phyloP scores from a whole-genome alignment of 2,888 invertebrate species.

The Glyphotaelius pellucidus region DNA sequence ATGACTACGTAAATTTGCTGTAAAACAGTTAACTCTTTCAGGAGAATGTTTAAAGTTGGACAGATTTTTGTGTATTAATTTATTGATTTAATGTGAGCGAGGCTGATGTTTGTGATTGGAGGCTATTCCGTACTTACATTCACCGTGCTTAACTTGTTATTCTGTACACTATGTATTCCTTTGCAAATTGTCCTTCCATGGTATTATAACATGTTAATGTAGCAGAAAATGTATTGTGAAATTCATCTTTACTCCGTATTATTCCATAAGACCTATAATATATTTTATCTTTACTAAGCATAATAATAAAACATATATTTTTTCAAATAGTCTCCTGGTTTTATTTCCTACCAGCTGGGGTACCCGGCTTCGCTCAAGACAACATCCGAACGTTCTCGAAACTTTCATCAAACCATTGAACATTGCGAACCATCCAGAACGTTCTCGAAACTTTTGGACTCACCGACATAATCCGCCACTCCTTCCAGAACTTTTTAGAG shows the following conservation, averaged over 20 bases:
- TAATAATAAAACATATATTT: slow-evolving; percentile 39
- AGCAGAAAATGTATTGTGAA: slow-evolving; percentile 24
- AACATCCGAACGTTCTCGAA: too few species aligned
- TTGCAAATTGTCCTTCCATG: background rate
- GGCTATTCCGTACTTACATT: background rate
- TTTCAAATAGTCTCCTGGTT: slow-evolving; percentile 33
- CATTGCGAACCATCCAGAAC: too few species aligned
- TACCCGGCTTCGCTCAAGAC: too few species aligned
- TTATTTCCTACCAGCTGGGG: background rate
- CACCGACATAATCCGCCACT: too few species aligned
- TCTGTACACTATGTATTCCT: background rate
- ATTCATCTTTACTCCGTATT: slow-evolving; percentile 21
- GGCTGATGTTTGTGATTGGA: background rate
- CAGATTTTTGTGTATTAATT: background rate
- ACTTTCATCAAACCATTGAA: too few species aligned
- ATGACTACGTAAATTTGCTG: slow-evolving; percentile 12
- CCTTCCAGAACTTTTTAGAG: too few species aligned
- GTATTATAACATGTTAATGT: slow-evolving; percentile 10
- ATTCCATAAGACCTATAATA: slow-evolving; percentile 12
- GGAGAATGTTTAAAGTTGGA: background rate
- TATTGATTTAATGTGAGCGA: background rate
- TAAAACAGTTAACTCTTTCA: slow-evolving; percentile 22
- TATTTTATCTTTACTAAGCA: slow-evolving; percentile 34
- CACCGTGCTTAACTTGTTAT: background rate
- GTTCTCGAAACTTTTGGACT: too few species aligned